Base-by-base conservation (phyloP, 2,797 vertebrate genomes). In the Serranus cabrilla region DNA sequence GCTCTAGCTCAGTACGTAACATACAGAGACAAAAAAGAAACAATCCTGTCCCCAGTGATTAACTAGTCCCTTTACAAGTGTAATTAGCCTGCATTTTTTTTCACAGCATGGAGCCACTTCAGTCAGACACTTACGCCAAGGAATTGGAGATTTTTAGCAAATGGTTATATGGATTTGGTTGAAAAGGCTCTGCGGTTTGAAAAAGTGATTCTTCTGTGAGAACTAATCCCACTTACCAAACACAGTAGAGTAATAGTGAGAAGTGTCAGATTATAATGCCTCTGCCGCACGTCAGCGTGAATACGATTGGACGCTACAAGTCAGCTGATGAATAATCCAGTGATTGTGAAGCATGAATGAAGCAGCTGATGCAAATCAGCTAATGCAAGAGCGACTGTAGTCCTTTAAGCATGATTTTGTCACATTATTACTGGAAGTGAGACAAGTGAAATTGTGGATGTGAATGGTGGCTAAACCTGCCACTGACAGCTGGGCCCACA, bases 241-340 rank as follows among this genome's bases (percentile, higher is more conserved):
- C 43, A 13, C 23, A 62, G 18, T 4, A 21, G 18, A 51, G 37
- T 18, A 34, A 62, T 46, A 37, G 20, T 20, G 27, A 55, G 43
- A 49, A 47, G 31, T 73, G 52, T 64, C 34, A 57, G 51, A 63
- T 64, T 42, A 27, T 39, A 47, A 56, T 20, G 51, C 50, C 31
- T 47, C 20, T 37, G 31, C 51, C 52, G 47, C 37, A 17, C 21
- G 23, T 62, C 7, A 43, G 17, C 39, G 17, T 27, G 60, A 63
- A 40, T 49, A 13, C 25, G 43, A 65, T 52, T 27, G 40, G 16
- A 10, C 23, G 23, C n/a, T 50, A 50, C 37, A 14, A 52, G 62
- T 52, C 62, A 52, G 21, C 47, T 47, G n/a, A 18, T 21, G 11
- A 34, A 34, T 34, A 34, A 34, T 34, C 34, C 34, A 34, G 5